Conservation (phyloP, 2,113 vertebrate species). For the Synchiropus splendidus region DNA sequence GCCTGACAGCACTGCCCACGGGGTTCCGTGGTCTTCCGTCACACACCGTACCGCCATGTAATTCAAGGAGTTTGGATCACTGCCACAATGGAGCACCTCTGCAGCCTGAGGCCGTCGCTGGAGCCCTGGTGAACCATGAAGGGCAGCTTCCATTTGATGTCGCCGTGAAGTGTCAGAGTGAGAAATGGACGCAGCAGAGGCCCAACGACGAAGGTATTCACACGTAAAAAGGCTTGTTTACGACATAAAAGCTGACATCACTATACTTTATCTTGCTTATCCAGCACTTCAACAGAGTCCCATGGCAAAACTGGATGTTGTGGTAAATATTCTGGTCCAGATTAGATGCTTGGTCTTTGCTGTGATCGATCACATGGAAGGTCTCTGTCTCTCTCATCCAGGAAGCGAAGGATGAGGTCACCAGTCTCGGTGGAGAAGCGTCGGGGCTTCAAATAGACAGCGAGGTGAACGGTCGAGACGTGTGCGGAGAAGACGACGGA, state of each 20-base stretch:
- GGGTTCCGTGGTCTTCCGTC: constrained; percentile 22
- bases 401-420: constrained; percentile 69
- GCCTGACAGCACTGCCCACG: constrained; percentile 23
- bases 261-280: constrained; percentile 55
- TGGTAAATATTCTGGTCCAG: no score
- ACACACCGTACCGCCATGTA: constrained; percentile 26
- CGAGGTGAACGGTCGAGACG: constrained; percentile 29
- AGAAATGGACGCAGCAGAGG: constrained; percentile 44
- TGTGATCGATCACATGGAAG: no score
- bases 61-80: constrained; percentile 24
- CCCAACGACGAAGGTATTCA: constrained; percentile 42
- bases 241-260: no score
- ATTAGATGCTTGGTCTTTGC: no score
- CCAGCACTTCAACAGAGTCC: constrained; percentile 71
- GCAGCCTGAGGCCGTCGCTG: constrained; percentile 14
- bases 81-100: constrained; percentile 19
- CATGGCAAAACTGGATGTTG: constrained; percentile 61
- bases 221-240: neutral
- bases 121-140: constrained; percentile 48
- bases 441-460: constrained; percentile 57
- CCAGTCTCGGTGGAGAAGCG: constrained; percentile 53
- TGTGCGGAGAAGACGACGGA: constrained; percentile 55
- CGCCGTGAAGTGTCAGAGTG: constrained; percentile 41
- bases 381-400: constrained; percentile 39
- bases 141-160: constrained; percentile 34